phyloP scores from a whole-genome alignment of 1,140 invertebrate genomes.

The Medauroidea extradentata region DNA sequence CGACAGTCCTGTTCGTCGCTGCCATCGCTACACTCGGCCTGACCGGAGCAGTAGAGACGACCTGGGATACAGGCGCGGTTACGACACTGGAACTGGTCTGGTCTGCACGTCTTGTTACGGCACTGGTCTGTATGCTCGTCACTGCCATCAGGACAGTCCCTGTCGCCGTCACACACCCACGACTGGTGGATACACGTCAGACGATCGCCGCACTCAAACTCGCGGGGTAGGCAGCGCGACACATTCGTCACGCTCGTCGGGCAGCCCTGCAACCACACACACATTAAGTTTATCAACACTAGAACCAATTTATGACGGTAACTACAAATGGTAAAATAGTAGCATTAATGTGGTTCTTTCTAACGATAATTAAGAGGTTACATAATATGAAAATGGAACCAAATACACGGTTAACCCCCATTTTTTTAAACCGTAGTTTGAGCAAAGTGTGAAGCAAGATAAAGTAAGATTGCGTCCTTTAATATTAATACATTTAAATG shows the following conservation, averaged over 20 bases:
- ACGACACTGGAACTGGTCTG: constrained; percentile 78
- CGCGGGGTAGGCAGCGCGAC: constrained; percentile 57
- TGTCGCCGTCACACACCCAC: constrained; percentile 84
- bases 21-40: constrained; percentile 73
- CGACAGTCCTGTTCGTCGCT: constrained; percentile 80
- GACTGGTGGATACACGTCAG: constrained; percentile 80
- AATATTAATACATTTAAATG: no score
- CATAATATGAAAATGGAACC: no score
- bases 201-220: constrained; percentile 81
- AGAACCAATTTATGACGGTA: no score
- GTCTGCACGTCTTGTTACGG: constrained; percentile 69
- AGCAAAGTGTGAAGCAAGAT: no score
- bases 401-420: no score
- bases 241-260: constrained; percentile 45
- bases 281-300: no score
- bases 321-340: no score
- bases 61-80: constrained; percentile 78
- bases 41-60: constrained; percentile 76
- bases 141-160: constrained; percentile 75
- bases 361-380: no score
- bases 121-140: constrained; percentile 69
- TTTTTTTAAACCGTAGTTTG: no score
- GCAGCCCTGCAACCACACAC: constrained; percentile 46
- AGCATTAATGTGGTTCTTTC: no score
- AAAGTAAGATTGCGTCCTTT: no score